These are phyloP conservation scores for Drosophila setosimentum DNA, from an alignment of 2,888 invertebrate genomes.

Conservation along the genomic window DNA sequence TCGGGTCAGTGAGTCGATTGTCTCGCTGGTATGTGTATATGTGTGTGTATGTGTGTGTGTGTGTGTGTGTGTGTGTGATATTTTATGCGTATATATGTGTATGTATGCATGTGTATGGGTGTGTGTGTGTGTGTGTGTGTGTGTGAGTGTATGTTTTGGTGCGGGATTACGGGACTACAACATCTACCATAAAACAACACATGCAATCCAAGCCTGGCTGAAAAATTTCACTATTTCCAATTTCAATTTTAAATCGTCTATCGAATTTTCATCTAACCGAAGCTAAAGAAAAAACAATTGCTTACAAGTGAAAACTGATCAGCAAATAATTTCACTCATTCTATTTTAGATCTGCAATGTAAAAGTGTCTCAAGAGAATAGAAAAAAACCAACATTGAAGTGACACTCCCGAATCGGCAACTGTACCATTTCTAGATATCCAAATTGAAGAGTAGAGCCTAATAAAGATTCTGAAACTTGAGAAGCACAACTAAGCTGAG, in stretches of 20 bases:
- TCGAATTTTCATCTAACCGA: neutral
- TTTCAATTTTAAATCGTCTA: neutral
- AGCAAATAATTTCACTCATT: neutral
- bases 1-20: conserved; percentile 19
- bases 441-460: neutral
- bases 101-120: neutral
- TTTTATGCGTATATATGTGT: neutral
- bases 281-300: neutral
- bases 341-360: neutral
- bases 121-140: neutral
- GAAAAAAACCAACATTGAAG: neutral
- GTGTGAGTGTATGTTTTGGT: neutral
- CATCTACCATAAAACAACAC: conserved; percentile 7
- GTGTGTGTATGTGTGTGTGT: conserved; percentile 1
- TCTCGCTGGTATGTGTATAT: neutral
- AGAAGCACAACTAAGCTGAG: neutral
- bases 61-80: conserved; percentile 1
- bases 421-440: neutral
- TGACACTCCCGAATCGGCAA: neutral
- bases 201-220: conserved; percentile 24
- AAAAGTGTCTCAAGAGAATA: neutral
- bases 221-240: neutral
- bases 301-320: neutral
- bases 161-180: neutral
- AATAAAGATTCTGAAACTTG: neutral